Percentiles rank a stretch among this genome's conserved stretches.
Conservation (phyloP, 2,888 invertebrate genomes). For the Ferdinandea cuprea region DNA sequence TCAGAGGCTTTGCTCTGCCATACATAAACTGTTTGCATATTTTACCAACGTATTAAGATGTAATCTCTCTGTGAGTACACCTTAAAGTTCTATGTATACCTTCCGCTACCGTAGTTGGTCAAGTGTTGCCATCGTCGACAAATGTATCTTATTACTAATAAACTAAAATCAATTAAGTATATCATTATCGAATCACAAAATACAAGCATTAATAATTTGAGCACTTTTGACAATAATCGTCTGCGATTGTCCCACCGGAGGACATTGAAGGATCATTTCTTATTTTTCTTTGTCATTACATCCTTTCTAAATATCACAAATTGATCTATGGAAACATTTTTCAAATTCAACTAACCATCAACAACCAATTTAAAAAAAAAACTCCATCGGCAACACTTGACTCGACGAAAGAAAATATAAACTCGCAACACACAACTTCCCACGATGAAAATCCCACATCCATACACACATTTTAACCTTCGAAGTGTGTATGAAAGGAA, state of each 20-base stretch:
- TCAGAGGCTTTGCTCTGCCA: conserved; percentile 29
- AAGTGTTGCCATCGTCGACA: conserved; percentile 39
- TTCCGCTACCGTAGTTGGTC: neutral
- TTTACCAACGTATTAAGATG: conserved; percentile 63
- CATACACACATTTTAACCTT: conserved; percentile 43
- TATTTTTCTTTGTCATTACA: too few relatives aligned
- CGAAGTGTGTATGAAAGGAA: neutral
- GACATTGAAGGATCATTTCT: too few relatives aligned
- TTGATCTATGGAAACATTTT: too few relatives aligned
- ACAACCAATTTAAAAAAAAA: too few relatives aligned
- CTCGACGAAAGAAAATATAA: conserved; percentile 31
- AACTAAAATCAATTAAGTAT: too few relatives aligned
- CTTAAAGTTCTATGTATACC: conserved; percentile 29
- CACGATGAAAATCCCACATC: conserved; percentile 19
- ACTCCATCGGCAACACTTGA: conserved; percentile 30
- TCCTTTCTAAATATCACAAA: too few relatives aligned
- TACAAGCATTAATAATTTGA: too few relatives aligned
- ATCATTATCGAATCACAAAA: too few relatives aligned
- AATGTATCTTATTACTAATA: too few relatives aligned
- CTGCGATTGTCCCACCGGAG: too few relatives aligned
- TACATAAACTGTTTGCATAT: conserved; percentile 65
- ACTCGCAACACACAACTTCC: conserved; percentile 16
- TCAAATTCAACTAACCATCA: too few relatives aligned
- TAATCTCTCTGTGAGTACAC: conserved; percentile 46
- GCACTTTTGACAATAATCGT: too few relatives aligned